A percentile compares a stretch with the other conserved stretches of the same genome.
phyloP scores from a whole-genome alignment of 2,113 vertebrate genomes.

The Clarias macrocephalus region DNA sequence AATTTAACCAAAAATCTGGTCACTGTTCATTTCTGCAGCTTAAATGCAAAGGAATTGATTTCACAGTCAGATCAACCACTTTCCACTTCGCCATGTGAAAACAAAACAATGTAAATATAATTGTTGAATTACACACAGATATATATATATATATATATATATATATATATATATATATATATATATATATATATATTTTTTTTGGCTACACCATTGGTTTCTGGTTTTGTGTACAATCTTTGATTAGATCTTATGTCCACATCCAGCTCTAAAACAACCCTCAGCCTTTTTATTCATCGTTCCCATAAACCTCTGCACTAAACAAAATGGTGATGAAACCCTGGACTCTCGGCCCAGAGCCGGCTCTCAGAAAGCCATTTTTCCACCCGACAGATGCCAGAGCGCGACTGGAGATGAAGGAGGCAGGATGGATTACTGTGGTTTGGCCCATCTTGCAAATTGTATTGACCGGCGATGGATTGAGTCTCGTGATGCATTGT shows the following conservation, averaged over 20 bases:
- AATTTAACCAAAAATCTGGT: neutral
- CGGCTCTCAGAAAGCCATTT: conserved; percentile 30
- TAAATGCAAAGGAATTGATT: no score
- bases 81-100: neutral
- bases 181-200: neutral
- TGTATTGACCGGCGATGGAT: conserved; percentile 27
- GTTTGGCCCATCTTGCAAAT: conserved; percentile 27
- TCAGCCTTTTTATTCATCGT: conserved; percentile 33
- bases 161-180: neutral
- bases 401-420: conserved; percentile 15
- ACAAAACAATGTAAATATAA: neutral
- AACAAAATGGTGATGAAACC: conserved; percentile 39
- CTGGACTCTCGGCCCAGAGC: neutral
- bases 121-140: neutral
- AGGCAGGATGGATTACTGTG: conserved; percentile 10
- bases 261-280: neutral
- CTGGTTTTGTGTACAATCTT: neutral
- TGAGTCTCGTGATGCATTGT: conserved; percentile 4
- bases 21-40: neutral
- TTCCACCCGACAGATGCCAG: conserved; percentile 24
- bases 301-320: conserved; percentile 33
- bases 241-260: neutral
- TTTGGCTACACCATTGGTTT: neutral
- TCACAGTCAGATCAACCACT: neutral
- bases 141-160: neutral